Percentiles rank a stretch among this genome's conserved stretches.
Conservation (phyloP, 2,888 invertebrate genomes). For the Teleiodes luculella region DNA sequence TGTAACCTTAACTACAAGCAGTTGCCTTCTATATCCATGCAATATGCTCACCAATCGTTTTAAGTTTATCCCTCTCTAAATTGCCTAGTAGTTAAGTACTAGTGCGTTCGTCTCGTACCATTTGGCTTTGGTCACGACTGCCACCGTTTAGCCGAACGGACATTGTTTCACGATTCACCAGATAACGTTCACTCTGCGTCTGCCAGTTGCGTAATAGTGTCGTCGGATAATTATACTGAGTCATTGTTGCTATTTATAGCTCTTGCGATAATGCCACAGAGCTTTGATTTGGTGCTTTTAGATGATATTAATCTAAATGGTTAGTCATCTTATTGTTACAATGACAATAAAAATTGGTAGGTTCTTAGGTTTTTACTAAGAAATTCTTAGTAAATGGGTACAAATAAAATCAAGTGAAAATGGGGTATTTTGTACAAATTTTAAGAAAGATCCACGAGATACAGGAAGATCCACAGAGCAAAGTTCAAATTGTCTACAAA, state of each 20-base stretch:
- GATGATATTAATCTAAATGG: background rate
- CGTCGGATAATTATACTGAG: slow-evolving; percentile 52
- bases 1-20: no score
- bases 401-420: no score
- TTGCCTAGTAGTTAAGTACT: slow-evolving; percentile 4
- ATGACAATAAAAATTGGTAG: no score
- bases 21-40: background rate
- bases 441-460: no score
- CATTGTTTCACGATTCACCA: slow-evolving; percentile 32
- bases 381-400: no score
- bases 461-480: no score
- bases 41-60: background rate
- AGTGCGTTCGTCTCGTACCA: slow-evolving; percentile 7
- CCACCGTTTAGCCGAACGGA: slow-evolving; percentile 17
- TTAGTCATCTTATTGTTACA: background rate
- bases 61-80: background rate
- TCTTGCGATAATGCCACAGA: background rate
- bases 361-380: no score
- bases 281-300: slow-evolving; percentile 12
- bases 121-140: slow-evolving; percentile 18
- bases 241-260: slow-evolving; percentile 35
- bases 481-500: no score
- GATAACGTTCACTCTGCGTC: slow-evolving; percentile 15
- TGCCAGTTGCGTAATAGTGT: slow-evolving; percentile 43
- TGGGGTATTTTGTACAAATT: no score